Percentiles rank a stretch among this genome's conserved stretches.
phyloP scores from a whole-genome alignment of 2,797 vertebrate genomes.

The Morelia viridis region DNA sequence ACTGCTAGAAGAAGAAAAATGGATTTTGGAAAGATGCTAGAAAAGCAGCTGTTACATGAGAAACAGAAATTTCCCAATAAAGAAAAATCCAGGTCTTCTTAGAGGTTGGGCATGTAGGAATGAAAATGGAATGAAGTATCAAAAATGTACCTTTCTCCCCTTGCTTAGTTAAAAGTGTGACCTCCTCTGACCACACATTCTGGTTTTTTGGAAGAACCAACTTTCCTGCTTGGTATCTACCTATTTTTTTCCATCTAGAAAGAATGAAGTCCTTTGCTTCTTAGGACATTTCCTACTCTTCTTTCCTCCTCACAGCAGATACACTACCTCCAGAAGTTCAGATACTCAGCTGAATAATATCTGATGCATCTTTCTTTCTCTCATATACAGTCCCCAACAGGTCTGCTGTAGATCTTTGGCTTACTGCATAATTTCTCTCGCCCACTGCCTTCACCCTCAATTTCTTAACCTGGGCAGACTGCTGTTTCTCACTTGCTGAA shows the following conservation, averaged over 20 bases:
- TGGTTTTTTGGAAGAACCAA: not conserved
- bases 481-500: not conserved
- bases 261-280: not conserved
- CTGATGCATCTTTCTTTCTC: not conserved
- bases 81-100: not conserved
- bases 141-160: not conserved
- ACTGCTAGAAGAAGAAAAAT: not conserved
- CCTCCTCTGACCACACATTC: not conserved
- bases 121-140: not conserved
- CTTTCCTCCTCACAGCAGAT: not conserved
- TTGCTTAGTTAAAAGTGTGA: not conserved
- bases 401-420: not conserved
- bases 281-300: not conserved
- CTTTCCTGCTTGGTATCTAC: not conserved
- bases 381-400: not conserved
- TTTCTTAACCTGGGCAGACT: not conserved
- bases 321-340: not conserved
- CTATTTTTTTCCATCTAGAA: not conserved
- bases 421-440: not conserved
- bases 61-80: not conserved
- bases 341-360: not conserved
- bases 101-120: not conserved
- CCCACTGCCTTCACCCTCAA: not conserved
- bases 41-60: not conserved
- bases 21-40: not conserved